A percentile compares a stretch with the other conserved stretches of the same genome.
Conservation (phyloP, 2,113 vertebrate genomes). For the Triplophysa tibetana region DNA sequence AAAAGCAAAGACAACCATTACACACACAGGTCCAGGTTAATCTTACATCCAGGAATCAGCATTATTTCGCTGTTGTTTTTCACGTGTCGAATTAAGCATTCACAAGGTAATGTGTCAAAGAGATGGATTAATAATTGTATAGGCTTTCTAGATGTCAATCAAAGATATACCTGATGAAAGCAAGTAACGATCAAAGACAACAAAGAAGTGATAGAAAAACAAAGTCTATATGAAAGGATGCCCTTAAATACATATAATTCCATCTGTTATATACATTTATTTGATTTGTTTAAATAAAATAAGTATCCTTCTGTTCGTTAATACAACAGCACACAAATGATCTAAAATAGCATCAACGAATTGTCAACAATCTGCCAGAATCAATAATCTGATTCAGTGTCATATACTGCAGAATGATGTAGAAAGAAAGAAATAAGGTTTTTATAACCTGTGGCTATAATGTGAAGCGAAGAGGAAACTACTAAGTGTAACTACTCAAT, state of each 20-base stretch:
- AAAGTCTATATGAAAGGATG: not conserved
- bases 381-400: not conserved
- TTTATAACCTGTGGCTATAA: too few relatives aligned
- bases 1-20: not conserved
- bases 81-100: conserved; percentile 10
- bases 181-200: not conserved
- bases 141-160: not conserved
- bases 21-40: conserved; percentile 35
- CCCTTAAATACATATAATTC: not conserved
- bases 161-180: conserved; percentile 15
- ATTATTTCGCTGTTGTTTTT: conserved; percentile 36
- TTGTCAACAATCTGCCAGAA: not conserved
- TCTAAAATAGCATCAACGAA: too few relatives aligned
- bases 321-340: too few relatives aligned
- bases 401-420: not conserved
- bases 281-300: too few relatives aligned
- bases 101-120: conserved; percentile 27
- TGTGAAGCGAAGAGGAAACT: too few relatives aligned
- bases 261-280: too few relatives aligned
- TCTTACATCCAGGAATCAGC: conserved; percentile 9
- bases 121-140: conserved; percentile 32
- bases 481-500: too few relatives aligned
- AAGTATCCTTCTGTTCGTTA: too few relatives aligned
- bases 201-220: not conserved
- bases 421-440: not conserved